Base-by-base conservation (phyloP, 53 echinoderm and acorn worm species). In the Echinometra lucunter region DNA sequence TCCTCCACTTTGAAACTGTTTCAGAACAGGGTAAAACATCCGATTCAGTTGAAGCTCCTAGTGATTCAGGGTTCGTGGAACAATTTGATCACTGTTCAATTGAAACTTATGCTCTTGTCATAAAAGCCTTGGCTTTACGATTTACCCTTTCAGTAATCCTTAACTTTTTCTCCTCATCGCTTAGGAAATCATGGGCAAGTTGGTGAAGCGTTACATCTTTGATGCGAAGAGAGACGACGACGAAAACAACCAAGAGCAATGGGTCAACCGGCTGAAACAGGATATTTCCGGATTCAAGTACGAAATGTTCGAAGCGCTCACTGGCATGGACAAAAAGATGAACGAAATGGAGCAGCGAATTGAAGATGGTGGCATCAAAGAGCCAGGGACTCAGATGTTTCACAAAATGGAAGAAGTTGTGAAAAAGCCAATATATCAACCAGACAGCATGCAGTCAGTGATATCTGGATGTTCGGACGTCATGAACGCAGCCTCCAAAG, bases 231-330 rank as follows among this genome's bases (percentile, higher is more conserved):
- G 98, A 63, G 97, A 98, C 53, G 99, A 99, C 60, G 99, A 99
- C 58, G 99, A 99, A 82, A 96, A 96, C 47, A 98, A 98, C 94
- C 99, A 99, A 90, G 99, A 99, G 72, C 99, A 98, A 66, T 98
- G 98, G 98, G 98, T 99, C 16, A 99, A 98, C 67, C 96, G 97
- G 32, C 94, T 99, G 94, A 98, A 98, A 74, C 98, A 99, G 95
- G 99, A 99, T 45, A 97, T 99, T 44, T 99, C 99, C 2, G 98
- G 98, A 55, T 99, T 99, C 97, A 99, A 99, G 94, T 99, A 99
- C 91, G 99, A 99, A 95, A 99, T 99, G 99, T 99, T 99, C 87
- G 99, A 99, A 91, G 99, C 99, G 18, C 96, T 99, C 70, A 96
- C 98, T 45, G 99, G 98, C 44, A 98, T 99, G 98, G 99, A 99